These are phyloP conservation scores for Chrysopa pallens DNA, from an alignment of 1,140 invertebrate species.

Conservation along the genomic window DNA sequence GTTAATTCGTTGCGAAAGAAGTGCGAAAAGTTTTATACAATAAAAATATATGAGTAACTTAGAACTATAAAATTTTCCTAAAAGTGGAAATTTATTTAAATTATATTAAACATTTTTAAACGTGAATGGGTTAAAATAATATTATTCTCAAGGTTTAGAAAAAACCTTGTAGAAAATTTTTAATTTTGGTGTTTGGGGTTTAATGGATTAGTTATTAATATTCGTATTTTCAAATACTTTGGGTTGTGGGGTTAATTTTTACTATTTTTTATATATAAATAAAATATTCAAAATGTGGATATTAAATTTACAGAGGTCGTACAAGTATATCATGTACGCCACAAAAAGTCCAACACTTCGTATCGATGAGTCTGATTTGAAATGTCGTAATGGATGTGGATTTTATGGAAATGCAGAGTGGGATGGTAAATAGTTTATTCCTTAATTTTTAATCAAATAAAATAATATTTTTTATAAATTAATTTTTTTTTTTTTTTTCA, in stretches of 20 bases:
- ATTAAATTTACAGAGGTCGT: slow-evolving; percentile 18
- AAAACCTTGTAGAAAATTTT: too few species aligned
- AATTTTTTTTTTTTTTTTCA: background rate
- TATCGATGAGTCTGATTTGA: slow-evolving; percentile 68
- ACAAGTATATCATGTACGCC: slow-evolving; percentile 39
- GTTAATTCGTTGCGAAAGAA: too few species aligned
- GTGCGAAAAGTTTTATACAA: too few species aligned
- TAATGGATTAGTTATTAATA: too few species aligned
- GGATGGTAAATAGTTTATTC: slow-evolving; percentile 32
- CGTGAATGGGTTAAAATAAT: too few species aligned
- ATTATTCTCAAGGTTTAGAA: too few species aligned
- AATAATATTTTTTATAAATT: background rate
- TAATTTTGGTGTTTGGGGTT: too few species aligned
- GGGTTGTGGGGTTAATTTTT: background rate
- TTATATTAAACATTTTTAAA: too few species aligned
- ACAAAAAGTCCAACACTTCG: slow-evolving; percentile 53
- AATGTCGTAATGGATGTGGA: slow-evolving; percentile 90
- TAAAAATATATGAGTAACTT: too few species aligned
- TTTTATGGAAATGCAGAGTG: slow-evolving; percentile 95
- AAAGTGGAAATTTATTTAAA: too few species aligned
- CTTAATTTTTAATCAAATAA: slow-evolving; percentile 1
- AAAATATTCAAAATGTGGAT: slow-evolving; percentile 11
- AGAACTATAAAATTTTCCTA: too few species aligned
- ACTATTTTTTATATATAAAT: background rate
- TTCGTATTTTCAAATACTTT: too few species aligned